Percentiles rank a stretch among this genome's conserved stretches.
phyloP scores from a whole-genome alignment of 2,113 vertebrate genomes.

The Probosciger aterrimus region DNA sequence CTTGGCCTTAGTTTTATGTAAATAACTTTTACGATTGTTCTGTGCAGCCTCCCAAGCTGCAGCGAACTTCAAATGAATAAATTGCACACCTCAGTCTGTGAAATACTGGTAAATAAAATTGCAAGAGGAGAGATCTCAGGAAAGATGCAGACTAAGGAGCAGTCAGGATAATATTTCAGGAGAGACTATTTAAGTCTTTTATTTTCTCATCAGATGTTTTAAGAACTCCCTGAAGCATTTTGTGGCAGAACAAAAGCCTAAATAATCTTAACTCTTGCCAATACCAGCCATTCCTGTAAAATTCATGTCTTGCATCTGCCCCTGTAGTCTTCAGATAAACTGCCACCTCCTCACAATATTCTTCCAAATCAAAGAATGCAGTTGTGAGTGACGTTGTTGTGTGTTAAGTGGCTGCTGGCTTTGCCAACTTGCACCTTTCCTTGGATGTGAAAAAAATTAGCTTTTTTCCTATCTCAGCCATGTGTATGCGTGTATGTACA shows the following conservation, averaged over 20 bases:
- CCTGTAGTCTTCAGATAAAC: background rate
- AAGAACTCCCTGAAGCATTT: background rate
- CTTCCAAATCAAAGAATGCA: background rate
- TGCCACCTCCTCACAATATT: background rate
- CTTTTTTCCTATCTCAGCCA: background rate
- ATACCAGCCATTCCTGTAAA: background rate
- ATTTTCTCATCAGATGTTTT: background rate
- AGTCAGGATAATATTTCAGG: background rate
- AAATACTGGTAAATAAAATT: background rate
- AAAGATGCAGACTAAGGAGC: background rate
- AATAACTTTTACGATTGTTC: background rate
- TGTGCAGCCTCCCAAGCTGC: background rate
- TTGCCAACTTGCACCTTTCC: background rate
- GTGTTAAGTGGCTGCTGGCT: background rate
- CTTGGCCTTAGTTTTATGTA: background rate
- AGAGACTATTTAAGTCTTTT: background rate
- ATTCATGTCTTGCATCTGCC: background rate
- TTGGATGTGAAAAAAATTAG: background rate
- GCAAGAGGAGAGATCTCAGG: background rate
- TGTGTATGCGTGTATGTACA: fast-evolving
- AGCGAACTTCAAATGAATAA: background rate
- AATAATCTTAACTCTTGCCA: background rate
- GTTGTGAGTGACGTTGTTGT: fast-evolving
- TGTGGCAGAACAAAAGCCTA: background rate
- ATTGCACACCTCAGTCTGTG: background rate